Evolutionary conservation across 2,888 invertebrate genomes (phyloP), one percentile per base, ranked within the genome.

Genomic region (Biston stratarius): DNA sequence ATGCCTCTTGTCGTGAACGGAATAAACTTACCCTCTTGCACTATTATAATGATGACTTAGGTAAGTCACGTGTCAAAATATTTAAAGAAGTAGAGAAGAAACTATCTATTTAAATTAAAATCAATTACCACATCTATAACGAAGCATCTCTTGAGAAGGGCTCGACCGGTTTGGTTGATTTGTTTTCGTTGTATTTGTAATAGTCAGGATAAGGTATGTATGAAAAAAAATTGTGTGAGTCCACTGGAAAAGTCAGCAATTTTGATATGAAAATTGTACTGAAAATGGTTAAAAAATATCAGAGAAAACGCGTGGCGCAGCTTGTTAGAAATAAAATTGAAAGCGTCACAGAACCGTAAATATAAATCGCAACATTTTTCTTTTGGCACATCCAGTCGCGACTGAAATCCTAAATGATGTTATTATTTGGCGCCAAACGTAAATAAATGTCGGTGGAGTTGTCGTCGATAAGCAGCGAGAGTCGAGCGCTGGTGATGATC

Each of bases 341-440:
- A 69, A 77, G 78, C 81, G 79, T 82, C 83, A 82, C 77, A 72
- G 71, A 75, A 79, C 77, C 73, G 70, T 75, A 77, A 79, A 67
- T 77, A 78, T 77, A 70, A 77, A 79, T 73, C 71, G 66, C 72
- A 72, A 80, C 79, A 79, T 80, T 83, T 80, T 83, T 83, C 81
- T 86, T 84, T 85, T 87, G 86, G 86, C 80, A 79, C 85, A 80
- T 61, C 57, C 67, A 62, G 75, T 65, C 77, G 83, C 78, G 64
- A 76, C 77, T 76, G 82, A 83, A 67, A 70, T 72, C 69, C 83
- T 76, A 78, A 80, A 80, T 75, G 79, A 78, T 80, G 77, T 84
- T 85, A 80, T 85, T 84, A 88, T 88, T 85, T 85, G 93, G 93
- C 93, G 93, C 93, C 93, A 83, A 87, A 83, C 85, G 80, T 86